These are phyloP conservation scores for Tenthredo scrophulariae DNA, from an alignment of 2,888 invertebrate genomes.

Conservation along the genomic window DNA sequence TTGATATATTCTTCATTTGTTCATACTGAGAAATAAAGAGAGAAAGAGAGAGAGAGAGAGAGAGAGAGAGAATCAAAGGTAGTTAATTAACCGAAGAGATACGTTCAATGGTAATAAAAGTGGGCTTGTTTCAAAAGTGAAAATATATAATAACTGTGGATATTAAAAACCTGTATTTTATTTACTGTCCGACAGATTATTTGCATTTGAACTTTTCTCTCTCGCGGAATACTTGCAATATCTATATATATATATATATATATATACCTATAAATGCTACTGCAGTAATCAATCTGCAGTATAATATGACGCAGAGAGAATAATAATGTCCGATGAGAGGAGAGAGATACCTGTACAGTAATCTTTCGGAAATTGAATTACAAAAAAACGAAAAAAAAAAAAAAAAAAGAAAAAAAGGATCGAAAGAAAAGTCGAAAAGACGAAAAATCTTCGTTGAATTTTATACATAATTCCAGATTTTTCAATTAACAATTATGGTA, in stretches of 20 bases:
- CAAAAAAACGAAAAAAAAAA: neutral
- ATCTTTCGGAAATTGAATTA: no score
- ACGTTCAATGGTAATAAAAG: neutral
- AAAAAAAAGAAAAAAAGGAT: neutral
- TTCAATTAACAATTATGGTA: neutral
- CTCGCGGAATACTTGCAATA: neutral
- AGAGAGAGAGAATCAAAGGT: neutral
- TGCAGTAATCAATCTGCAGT: neutral
- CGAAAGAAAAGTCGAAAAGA: neutral
- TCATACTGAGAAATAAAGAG: neutral
- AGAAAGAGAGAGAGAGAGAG: no score
- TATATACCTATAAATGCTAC: neutral
- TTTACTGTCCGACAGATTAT: neutral
- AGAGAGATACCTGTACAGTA: no score
- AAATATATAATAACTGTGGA: neutral
- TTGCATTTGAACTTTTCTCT: constrained; percentile 46
- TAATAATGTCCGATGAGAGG: neutral
- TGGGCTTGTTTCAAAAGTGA: constrained; percentile 40
- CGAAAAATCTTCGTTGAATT: neutral
- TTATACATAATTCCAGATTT: neutral
- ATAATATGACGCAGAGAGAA: neutral
- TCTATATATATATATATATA: neutral
- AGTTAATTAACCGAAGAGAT: neutral
- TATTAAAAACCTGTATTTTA: constrained; percentile 28
- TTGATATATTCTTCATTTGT: no score